Evolutionary conservation across 1,140 invertebrate genomes (phyloP).

Genomic region (Ceratosolen solmsi): DNA sequence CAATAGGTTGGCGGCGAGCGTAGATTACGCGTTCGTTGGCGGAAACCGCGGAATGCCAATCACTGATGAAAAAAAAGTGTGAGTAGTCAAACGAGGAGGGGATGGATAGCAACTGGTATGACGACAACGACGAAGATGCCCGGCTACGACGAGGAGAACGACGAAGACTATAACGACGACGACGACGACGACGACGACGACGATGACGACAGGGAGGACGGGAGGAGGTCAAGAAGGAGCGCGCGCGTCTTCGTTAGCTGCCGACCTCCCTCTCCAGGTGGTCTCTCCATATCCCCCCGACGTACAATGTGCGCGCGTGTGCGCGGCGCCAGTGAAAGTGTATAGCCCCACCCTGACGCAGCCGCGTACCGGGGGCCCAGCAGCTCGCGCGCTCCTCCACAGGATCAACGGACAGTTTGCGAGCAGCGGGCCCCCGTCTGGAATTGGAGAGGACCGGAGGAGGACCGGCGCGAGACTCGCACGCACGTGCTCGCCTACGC

Average conservation of each 20-base stretch:
- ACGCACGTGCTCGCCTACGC: slow-evolving; percentile 5
- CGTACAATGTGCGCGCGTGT: too few species aligned
- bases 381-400: slow-evolving; percentile 10
- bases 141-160: too few species aligned
- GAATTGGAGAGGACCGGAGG: not conserved
- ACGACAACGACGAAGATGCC: too few species aligned
- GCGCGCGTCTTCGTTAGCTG: not conserved
- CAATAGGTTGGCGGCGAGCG: not conserved
- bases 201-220: not conserved
- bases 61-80: not conserved
- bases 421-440: slow-evolving; percentile 5
- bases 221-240: not conserved
- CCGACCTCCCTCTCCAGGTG: slow-evolving; percentile 3
- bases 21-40: not conserved
- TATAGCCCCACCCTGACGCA: slow-evolving; percentile 58
- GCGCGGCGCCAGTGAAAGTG: slow-evolving; percentile 61
- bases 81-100: not conserved
- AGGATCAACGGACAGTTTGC: slow-evolving; percentile 54
- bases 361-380: slow-evolving; percentile 36
- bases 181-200: too few species aligned
- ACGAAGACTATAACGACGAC: too few species aligned
- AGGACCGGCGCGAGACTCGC: slow-evolving; percentile 1
- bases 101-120: too few species aligned
- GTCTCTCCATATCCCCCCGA: not conserved
- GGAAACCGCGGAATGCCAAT: slow-evolving; percentile 33